Percentiles rank a stretch among this genome's conserved stretches.
phyloP scores from a whole-genome alignment of 2,797 vertebrate genomes.

The Schizopygopsis malacanthus region DNA sequence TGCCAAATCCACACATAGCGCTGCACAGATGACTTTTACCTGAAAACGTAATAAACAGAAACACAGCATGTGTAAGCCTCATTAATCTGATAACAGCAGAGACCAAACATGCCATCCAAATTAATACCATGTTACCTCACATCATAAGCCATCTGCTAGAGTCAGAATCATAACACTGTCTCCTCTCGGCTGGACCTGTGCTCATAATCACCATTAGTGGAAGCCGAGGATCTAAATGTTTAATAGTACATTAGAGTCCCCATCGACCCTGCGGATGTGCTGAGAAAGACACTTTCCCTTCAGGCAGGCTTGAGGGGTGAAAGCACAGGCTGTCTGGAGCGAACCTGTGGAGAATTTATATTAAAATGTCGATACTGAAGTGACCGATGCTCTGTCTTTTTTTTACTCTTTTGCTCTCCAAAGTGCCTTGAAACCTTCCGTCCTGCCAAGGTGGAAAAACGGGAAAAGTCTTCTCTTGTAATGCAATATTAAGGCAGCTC shows the following conservation, averaged over 20 bases:
- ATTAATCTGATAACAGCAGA: conserved; percentile 47
- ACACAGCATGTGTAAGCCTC: conserved; percentile 30
- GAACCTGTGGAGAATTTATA: conserved; percentile 37
- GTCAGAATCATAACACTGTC: conserved; percentile 23
- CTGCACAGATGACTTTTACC: conserved; percentile 28
- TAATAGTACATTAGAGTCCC: conserved; percentile 57
- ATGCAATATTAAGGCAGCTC: conserved; percentile 25
- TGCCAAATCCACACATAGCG: conserved; percentile 16
- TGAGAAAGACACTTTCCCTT: conserved; percentile 52
- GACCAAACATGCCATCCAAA: conserved; percentile 43
- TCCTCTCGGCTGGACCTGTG: conserved; percentile 45
- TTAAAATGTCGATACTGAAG: conserved; percentile 42
- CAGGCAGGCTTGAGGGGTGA: conserved; percentile 29
- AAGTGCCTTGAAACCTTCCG: conserved; percentile 20
- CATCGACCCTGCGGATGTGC: conserved; percentile 37
- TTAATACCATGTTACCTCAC: conserved; percentile 40
- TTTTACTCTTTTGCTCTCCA: conserved; percentile 3
- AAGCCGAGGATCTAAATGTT: conserved; percentile 57
- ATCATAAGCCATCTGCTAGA: conserved; percentile 43
- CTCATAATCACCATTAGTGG: conserved; percentile 43
- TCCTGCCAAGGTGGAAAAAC: not conserved
- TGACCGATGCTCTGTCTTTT: conserved; percentile 35
- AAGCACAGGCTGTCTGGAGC: conserved; percentile 17
- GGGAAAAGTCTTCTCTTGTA: not conserved
- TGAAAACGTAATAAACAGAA: conserved; percentile 22